Evolutionary conservation across 2,797 vertebrate genomes (phyloP), one percentile per base, ranked within the genome.

Genomic region (Scarus forsteni): DNA sequence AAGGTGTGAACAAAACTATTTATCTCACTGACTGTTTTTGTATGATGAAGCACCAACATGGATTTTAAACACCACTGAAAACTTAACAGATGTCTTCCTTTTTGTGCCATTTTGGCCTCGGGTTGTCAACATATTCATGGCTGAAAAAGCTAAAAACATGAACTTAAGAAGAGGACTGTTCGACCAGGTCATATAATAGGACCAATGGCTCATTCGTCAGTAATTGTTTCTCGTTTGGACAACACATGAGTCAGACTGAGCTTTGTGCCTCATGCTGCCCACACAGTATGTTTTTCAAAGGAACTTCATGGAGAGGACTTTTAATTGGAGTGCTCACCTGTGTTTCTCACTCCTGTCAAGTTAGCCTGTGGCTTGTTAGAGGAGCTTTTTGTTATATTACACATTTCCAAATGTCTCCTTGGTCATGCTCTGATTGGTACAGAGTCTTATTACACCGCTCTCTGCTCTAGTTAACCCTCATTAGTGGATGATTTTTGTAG

Each of bases 321-420:
- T 69, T 77, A 69, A 84, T 85, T 70, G 39, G 57, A 61, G 57
- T 67, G 34, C 62, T 75, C 58, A 82, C 60, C 68, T 74, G 57
- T 56, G 79, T 61, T 73, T 60, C 51, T 81, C 38, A 18, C 15
- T 36, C 35, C 34, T 40, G 18, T 66, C 71, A 75, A 52, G 45
- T 56, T 54, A 68, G 52, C 45, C 39, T 54, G 54, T 50, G 45
- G 16, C 57, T 66, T 56, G 67, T 76, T 51, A 19, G 14, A 70
- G 61, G 65, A 61, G 39, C 46, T 13, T 38, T 45, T 60, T 57
- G 12, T 62, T 43, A 6, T 50, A 6, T 13, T 10, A 10, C 48
- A 36, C 35, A 34, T 64, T 67, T 51, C 13, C n/a, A 38, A 60
- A 70, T 73, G 60, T 56, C 70, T 70, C 62, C 50, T 66, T 16